phyloP scores from a whole-genome alignment of 1,140 invertebrate species.

The Hypothenemus hampei region DNA sequence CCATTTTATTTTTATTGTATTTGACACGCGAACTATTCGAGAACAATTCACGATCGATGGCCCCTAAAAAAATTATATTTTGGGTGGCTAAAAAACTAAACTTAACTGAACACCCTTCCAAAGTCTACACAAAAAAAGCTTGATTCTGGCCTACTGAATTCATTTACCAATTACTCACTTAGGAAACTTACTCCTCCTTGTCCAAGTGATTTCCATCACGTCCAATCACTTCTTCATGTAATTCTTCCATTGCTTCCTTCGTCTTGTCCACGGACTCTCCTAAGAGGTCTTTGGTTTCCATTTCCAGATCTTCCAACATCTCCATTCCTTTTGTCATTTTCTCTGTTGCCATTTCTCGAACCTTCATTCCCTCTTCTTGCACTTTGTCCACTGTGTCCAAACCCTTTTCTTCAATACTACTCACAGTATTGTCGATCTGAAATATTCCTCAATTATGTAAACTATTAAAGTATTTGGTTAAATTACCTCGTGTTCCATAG shows the following conservation, averaged over 20 bases:
- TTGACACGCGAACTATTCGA: too few species aligned
- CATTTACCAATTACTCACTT: slow-evolving; percentile 29
- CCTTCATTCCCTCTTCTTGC: too few species aligned
- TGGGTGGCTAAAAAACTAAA: too few species aligned
- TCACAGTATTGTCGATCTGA: background rate
- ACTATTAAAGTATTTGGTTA: background rate
- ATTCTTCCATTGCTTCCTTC: slow-evolving; percentile 6
- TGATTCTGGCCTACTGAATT: too few species aligned
- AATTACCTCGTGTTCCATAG: slow-evolving; percentile 17
- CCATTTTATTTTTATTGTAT: too few species aligned
- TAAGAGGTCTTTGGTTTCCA: slow-evolving; percentile 18
- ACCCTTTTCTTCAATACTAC: background rate
- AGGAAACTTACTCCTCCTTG: slow-evolving; percentile 28
- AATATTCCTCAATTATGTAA: background rate
- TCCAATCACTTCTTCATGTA: slow-evolving; percentile 5
- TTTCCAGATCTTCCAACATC: slow-evolving; percentile 29
- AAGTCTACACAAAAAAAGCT: too few species aligned
- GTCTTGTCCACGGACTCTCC: slow-evolving; percentile 9
- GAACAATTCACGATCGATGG: too few species aligned
- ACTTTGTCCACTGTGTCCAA: too few species aligned
- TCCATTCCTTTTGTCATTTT: background rate
- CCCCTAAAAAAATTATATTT: too few species aligned
- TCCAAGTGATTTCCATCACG: background rate
- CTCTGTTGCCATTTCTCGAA: background rate
- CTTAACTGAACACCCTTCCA: too few species aligned